Conservation (phyloP, 2,797 vertebrate species). For the Monodelphis domestica region DNA sequence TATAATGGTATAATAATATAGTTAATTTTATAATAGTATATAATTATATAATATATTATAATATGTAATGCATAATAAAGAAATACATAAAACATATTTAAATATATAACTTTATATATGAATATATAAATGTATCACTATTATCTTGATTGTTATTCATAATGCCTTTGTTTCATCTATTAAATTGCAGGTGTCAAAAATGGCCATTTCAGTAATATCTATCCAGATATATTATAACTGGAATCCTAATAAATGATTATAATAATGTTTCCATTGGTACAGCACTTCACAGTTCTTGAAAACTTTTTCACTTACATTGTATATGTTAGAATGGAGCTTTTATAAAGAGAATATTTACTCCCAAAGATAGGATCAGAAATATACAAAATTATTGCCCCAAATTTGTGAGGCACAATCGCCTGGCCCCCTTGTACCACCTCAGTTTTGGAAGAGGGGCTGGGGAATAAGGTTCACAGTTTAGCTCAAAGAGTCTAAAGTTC, state of each 20-base stretch:
- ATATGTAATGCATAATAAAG: no score
- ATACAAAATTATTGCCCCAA: background rate
- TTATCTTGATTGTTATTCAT: no score
- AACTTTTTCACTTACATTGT: background rate
- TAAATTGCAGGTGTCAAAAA: background rate
- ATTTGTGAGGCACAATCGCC: background rate
- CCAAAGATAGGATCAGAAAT: background rate
- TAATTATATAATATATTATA: no score
- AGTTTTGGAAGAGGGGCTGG: background rate
- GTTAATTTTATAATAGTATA: no score
- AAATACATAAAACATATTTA: no score
- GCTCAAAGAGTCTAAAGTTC: background rate
- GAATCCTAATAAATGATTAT: slow-evolving; percentile 4
- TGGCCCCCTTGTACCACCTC: background rate
- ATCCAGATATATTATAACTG: background rate
- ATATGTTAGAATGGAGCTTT: background rate
- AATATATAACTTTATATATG: no score
- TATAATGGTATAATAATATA: no score
- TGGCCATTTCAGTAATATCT: background rate
- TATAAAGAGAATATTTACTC: background rate
- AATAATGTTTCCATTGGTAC: slow-evolving; percentile 13
- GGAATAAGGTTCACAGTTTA: background rate
- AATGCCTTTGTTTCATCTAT: background rate
- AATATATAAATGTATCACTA: no score
- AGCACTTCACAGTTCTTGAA: slow-evolving; percentile 6